Percentiles rank a stretch among this genome's conserved stretches.
These are phyloP conservation scores for Blastomussa wellsi DNA, from an alignment of 92 coral and sea anemone species.

Conservation along the genomic window DNA sequence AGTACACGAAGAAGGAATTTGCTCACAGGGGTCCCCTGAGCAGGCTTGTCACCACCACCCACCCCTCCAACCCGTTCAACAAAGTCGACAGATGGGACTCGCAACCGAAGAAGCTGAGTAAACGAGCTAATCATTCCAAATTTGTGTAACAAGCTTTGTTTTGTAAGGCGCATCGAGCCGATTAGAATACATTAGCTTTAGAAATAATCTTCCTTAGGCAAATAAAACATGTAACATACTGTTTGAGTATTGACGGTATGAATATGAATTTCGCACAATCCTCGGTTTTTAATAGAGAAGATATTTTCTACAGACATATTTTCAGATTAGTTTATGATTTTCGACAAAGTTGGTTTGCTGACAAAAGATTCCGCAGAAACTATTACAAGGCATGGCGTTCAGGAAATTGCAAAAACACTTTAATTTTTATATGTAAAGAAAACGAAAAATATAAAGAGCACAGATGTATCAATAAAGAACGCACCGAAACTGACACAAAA, in stretches of 20 bases:
- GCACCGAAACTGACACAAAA: conserved; percentile 4
- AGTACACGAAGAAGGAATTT: conserved; percentile 62
- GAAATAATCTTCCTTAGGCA: background rate
- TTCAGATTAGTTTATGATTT: background rate
- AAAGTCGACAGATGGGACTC: conserved; percentile 69
- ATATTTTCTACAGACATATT: background rate
- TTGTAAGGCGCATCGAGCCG: background rate
- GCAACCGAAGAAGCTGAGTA: conserved; percentile 64
- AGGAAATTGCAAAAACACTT: background rate
- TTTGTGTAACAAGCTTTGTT: conserved; percentile 15
- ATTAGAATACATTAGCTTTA: background rate
- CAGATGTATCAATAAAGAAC: conserved; percentile 12
- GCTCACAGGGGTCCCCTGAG: conserved; percentile 93
- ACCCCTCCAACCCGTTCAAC: conserved; percentile 91
- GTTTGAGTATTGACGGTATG: background rate
- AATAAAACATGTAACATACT: background rate
- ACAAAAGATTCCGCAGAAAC: background rate
- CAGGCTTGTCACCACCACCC: conserved; percentile 81
- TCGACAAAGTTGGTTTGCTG: background rate
- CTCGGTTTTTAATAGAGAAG: background rate
- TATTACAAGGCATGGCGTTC: background rate
- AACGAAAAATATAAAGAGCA: background rate
- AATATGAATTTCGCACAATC: background rate
- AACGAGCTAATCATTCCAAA: conserved; percentile 47
- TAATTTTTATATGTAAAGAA: background rate